A percentile compares a stretch with the other conserved stretches of the same genome.
Conservation (phyloP, 2,888 invertebrate species). For the Cheilosia grossa region DNA sequence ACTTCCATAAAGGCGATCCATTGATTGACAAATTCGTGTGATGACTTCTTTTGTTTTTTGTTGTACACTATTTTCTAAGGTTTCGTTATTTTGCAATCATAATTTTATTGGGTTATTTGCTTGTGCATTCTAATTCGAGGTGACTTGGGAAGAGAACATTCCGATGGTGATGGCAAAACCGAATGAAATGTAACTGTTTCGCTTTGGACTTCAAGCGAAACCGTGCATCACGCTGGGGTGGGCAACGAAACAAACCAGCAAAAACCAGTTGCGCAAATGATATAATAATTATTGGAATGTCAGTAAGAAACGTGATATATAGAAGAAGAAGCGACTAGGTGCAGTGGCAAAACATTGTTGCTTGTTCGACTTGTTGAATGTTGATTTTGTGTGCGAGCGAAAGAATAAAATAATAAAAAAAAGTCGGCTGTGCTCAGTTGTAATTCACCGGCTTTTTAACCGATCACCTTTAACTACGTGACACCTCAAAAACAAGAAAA, state of each 20-base stretch:
- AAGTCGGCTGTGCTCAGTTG: neutral
- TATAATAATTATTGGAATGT: conserved; percentile 69
- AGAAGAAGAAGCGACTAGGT: conserved; percentile 49
- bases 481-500: neutral
- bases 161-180: conserved; percentile 77
- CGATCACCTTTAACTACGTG: neutral
- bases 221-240: conserved; percentile 60
- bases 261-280: conserved; percentile 69
- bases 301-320: conserved; percentile 50
- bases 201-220: conserved; percentile 68
- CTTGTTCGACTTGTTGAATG: conserved; percentile 39
- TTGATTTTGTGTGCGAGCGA: conserved; percentile 17
- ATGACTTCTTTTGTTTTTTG: conserved; percentile 6
- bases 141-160: conserved; percentile 58
- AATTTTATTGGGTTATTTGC: conserved; percentile 41
- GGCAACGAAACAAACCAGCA: conserved; percentile 42
- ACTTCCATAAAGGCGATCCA: conserved; percentile 9
- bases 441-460: neutral
- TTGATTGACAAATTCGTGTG: conserved; percentile 28
- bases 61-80: conserved; percentile 20
- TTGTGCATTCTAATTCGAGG: conserved; percentile 42
- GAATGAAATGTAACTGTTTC: conserved; percentile 81
- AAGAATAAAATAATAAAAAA: conserved; percentile 3
- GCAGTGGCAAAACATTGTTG: conserved; percentile 30
- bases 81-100: conserved; percentile 46